These are phyloP conservation scores for Lacanobia oleracea DNA, from an alignment of 2,888 invertebrate genomes.

Conservation along the genomic window DNA sequence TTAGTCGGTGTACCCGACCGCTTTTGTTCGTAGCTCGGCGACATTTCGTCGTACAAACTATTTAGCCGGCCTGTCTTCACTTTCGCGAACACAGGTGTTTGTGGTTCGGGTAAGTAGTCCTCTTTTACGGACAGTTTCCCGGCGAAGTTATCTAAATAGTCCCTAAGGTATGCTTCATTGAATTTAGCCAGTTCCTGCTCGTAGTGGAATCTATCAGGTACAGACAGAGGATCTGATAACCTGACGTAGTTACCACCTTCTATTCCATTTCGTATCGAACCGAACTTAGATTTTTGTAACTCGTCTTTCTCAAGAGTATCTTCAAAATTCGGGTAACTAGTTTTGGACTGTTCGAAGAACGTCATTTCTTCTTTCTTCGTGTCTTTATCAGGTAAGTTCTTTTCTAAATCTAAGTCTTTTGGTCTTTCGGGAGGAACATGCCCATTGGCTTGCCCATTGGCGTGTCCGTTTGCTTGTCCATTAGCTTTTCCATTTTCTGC, in stretches of 20 bases:
- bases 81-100: constrained; percentile 88
- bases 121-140: constrained; percentile 83
- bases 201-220: constrained; percentile 83
- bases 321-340: constrained; percentile 77
- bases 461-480: constrained; percentile 53
- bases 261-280: constrained; percentile 84
- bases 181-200: constrained; percentile 87
- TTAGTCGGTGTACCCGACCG: constrained; percentile 82
- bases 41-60: constrained; percentile 82
- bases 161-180: constrained; percentile 85
- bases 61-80: constrained; percentile 83
- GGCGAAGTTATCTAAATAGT: constrained; percentile 83
- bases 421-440: constrained; percentile 78
- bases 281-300: constrained; percentile 85
- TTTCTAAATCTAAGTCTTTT: constrained; percentile 82
- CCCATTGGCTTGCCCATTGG: constrained; percentile 70
- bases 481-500: constrained; percentile 52
- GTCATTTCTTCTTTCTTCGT: constrained; percentile 73
- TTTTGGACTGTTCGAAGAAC: constrained; percentile 77
- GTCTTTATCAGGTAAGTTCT: constrained; percentile 71
- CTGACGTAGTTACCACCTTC: constrained; percentile 85
- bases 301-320: constrained; percentile 77
- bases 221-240: constrained; percentile 83
- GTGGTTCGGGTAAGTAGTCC: constrained; percentile 86
- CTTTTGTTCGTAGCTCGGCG: constrained; percentile 81